Evolutionary conservation across 2,113 vertebrate genomes (phyloP).

Genomic region (Planiliza haematocheilus): DNA sequence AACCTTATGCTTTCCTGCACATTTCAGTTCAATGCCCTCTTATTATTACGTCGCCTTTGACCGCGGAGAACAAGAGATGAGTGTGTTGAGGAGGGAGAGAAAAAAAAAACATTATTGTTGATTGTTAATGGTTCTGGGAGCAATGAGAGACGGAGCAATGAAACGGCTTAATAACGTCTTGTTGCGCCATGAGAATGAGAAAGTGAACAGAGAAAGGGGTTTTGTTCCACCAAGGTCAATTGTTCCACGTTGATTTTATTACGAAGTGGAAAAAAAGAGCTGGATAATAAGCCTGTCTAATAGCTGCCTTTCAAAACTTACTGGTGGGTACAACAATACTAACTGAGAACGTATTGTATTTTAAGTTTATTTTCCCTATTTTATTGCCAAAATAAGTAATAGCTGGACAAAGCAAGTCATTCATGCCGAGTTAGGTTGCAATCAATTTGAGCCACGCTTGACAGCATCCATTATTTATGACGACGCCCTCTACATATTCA

Average conservation of each 20-base stretch:
- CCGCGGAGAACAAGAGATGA: conserved; percentile 25
- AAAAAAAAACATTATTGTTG: conserved; percentile 14
- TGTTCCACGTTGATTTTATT: conserved; percentile 61
- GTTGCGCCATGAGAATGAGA: conserved; percentile 52
- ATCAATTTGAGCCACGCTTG: conserved; percentile 34
- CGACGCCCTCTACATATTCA: conserved; percentile 35
- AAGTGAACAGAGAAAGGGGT: conserved; percentile 45
- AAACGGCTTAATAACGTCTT: conserved; percentile 56
- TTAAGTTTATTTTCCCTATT: conserved; percentile 35
- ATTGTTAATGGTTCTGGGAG: conserved; percentile 45
- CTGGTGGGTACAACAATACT: conserved; percentile 27
- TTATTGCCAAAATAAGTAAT: conserved; percentile 30
- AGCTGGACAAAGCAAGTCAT: conserved; percentile 7
- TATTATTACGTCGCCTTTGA: conserved; percentile 21
- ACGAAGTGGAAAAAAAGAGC: conserved; percentile 47
- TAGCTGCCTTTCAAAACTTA: conserved; percentile 48
- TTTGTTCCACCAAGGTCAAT: conserved; percentile 70
- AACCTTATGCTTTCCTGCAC: conserved; percentile 25
- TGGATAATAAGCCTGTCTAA: conserved; percentile 56
- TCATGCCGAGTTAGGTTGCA: neutral
- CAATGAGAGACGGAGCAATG: conserved; percentile 39
- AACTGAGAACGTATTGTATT: conserved; percentile 25
- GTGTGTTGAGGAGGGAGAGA: neutral
- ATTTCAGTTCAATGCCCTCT: conserved; percentile 9
- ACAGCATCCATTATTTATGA: conserved; percentile 57